phyloP scores from a whole-genome alignment of 2,888 invertebrate species.

The Drosophila anceps region DNA sequence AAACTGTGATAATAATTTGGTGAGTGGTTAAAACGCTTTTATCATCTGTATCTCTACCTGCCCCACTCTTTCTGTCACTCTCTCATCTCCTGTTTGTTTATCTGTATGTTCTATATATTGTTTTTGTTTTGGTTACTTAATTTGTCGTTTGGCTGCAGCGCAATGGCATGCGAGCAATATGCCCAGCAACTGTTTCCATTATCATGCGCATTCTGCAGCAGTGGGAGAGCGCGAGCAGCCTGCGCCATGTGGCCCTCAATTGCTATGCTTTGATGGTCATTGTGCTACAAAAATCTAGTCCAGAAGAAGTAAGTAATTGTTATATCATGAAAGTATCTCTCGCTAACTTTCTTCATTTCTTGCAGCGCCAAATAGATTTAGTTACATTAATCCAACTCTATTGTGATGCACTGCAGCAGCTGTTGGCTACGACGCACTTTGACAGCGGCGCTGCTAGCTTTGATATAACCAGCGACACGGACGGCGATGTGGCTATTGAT shows the following conservation, averaged over 20 bases:
- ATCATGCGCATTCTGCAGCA: slow-evolving; percentile 86
- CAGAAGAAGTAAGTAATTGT: slow-evolving; percentile 85
- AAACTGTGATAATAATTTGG: slow-evolving; percentile 85
- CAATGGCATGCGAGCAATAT: slow-evolving; percentile 88
- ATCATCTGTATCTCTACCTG: slow-evolving; percentile 19
- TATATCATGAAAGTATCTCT: not conserved
- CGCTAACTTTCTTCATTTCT: slow-evolving; percentile 10
- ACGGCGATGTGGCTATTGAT: slow-evolving; percentile 79
- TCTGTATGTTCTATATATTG: slow-evolving; percentile 12
- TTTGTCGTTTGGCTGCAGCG: slow-evolving; percentile 80
- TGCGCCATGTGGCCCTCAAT: slow-evolving; percentile 86
- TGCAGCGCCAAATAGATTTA: slow-evolving; percentile 87
- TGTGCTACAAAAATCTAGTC: slow-evolving; percentile 87
- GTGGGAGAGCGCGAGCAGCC: slow-evolving; percentile 83
- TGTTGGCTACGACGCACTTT: slow-evolving; percentile 83
- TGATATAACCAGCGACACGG: slow-evolving; percentile 81
- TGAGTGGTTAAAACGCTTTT: slow-evolving; percentile 79
- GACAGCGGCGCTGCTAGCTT: slow-evolving; percentile 72
- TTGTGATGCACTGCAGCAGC: slow-evolving; percentile 84
- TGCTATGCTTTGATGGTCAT: slow-evolving; percentile 87
- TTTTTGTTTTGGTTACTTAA: slow-evolving; percentile 1
- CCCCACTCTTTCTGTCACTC: slow-evolving; percentile 1
- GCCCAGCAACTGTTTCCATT: slow-evolving; percentile 88
- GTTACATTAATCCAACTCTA: slow-evolving; percentile 85
- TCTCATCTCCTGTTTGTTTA: slow-evolving; percentile 5